Percentiles rank a stretch among this genome's conserved stretches.
Conservation (phyloP, 1,140 invertebrate species). For the Diuraphis noxia region DNA sequence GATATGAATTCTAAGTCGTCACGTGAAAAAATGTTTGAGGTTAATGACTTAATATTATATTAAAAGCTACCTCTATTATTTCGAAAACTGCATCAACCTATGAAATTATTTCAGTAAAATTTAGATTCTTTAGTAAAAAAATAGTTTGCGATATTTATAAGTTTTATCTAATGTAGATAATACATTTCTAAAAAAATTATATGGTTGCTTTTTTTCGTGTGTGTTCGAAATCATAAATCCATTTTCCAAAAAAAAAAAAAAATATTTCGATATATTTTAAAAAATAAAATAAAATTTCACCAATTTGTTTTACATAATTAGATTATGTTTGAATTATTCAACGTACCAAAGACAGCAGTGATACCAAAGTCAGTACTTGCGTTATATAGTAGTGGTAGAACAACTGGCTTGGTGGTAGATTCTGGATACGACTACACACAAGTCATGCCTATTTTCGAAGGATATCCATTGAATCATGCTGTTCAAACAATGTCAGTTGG, state of each 20-base stretch:
- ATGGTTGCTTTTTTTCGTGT: not conserved
- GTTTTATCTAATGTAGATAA: not conserved
- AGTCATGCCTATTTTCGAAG: not conserved
- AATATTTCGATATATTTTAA: no score
- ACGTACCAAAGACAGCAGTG: not conserved
- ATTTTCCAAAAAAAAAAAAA: not conserved
- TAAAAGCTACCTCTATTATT: not conserved
- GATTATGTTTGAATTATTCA: constrained; percentile 40
- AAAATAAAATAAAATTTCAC: not conserved
- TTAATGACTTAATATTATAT: constrained; percentile 59
- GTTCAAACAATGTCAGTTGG: not conserved
- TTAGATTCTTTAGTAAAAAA: not conserved
- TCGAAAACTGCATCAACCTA: not conserved
- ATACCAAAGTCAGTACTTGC: not conserved
- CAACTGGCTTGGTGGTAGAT: constrained; percentile 32
- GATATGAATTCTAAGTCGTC: constrained; percentile 90
- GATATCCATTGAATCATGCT: not conserved
- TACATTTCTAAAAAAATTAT: not conserved
- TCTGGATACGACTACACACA: constrained; percentile 13
- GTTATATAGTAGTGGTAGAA: not conserved
- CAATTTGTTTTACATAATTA: not conserved
- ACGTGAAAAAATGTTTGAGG: constrained; percentile 77
- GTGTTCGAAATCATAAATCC: not conserved
- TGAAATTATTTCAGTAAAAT: not conserved
- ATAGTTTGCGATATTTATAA: not conserved